Percentiles rank a stretch among this genome's conserved stretches.
Conservation (phyloP, 2,888 invertebrate genomes). For the Drosophila prolongata region DNA sequence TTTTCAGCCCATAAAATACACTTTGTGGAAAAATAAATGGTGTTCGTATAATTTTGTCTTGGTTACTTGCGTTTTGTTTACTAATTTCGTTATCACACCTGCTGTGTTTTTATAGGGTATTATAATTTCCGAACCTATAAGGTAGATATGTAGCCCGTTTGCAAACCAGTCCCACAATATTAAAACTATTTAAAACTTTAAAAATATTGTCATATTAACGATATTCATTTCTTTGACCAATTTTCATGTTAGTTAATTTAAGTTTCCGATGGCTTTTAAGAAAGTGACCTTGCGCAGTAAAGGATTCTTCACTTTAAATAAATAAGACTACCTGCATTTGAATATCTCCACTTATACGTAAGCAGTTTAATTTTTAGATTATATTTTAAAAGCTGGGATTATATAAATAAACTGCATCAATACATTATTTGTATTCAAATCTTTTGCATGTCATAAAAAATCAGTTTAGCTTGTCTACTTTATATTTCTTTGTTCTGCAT, state of each 20-base stretch:
- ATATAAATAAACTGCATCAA: neutral
- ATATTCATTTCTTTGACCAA: too few species aligned
- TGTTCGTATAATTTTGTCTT: neutral
- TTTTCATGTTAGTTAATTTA: too few species aligned
- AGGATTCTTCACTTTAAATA: too few species aligned
- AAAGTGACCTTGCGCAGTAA: too few species aligned
- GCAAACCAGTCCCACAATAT: too few species aligned
- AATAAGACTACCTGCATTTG: too few species aligned
- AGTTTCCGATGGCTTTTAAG: too few species aligned
- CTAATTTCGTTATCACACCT: conserved; percentile 1
- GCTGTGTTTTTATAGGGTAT: too few species aligned
- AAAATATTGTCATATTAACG: too few species aligned
- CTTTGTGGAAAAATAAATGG: neutral
- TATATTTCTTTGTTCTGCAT: conserved; percentile 21
- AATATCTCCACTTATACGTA: neutral
- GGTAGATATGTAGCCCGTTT: too few species aligned
- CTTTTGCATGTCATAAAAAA: conserved; percentile 7
- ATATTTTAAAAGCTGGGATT: neutral
- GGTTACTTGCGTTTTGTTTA: neutral
- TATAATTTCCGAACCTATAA: too few species aligned
- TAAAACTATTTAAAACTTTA: too few species aligned
- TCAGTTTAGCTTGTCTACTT: conserved; percentile 13
- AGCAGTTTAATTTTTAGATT: neutral
- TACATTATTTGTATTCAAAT: neutral
- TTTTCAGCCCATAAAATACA: conserved; percentile 1